These are phyloP conservation scores for Ectobius pallidus DNA, from an alignment of 2,888 invertebrate species.

Conservation along the genomic window DNA sequence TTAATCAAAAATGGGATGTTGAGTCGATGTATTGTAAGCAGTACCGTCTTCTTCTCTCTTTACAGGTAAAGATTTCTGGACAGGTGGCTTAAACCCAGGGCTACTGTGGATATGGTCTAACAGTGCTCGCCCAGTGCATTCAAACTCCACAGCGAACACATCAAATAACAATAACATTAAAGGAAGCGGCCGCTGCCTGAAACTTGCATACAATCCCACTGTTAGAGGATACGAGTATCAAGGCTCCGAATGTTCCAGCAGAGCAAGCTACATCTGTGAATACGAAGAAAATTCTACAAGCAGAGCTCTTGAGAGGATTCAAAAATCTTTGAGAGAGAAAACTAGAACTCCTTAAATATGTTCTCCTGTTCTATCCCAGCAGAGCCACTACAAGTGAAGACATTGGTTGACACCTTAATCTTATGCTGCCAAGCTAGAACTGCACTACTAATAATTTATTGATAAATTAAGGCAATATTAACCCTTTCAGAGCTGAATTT, in stretches of 20 bases:
- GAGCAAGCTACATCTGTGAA: conserved; percentile 76
- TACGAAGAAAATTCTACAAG: conserved; percentile 50
- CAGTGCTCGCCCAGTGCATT: conserved; percentile 72
- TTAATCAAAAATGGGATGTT: too few relatives aligned
- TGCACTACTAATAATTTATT: too few relatives aligned
- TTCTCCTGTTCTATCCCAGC: too few relatives aligned
- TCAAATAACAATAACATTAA: conserved; percentile 22
- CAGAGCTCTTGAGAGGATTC: conserved; percentile 32
- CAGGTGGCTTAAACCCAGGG: conserved; percentile 84
- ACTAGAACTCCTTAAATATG: not conserved
- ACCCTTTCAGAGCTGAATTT: too few relatives aligned
- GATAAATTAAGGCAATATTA: too few relatives aligned
- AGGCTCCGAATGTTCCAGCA: conserved; percentile 74
- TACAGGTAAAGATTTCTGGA: conserved; percentile 77
- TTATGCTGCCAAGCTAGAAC: too few relatives aligned
- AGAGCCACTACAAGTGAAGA: too few relatives aligned
- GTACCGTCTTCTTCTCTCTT: too few relatives aligned
- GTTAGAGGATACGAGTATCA: conserved; percentile 67
- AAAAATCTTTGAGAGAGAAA: conserved; percentile 5
- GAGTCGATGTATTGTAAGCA: too few relatives aligned
- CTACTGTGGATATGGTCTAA: conserved; percentile 88
- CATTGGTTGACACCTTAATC: too few relatives aligned
- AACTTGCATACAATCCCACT: conserved; percentile 68
- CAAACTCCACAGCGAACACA: conserved; percentile 35
- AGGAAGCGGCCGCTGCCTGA: conserved; percentile 75